Percentiles rank a stretch among this genome's conserved stretches.
Conservation (phyloP, 2,113 vertebrate genomes). For the Ceratotherium simum region DNA sequence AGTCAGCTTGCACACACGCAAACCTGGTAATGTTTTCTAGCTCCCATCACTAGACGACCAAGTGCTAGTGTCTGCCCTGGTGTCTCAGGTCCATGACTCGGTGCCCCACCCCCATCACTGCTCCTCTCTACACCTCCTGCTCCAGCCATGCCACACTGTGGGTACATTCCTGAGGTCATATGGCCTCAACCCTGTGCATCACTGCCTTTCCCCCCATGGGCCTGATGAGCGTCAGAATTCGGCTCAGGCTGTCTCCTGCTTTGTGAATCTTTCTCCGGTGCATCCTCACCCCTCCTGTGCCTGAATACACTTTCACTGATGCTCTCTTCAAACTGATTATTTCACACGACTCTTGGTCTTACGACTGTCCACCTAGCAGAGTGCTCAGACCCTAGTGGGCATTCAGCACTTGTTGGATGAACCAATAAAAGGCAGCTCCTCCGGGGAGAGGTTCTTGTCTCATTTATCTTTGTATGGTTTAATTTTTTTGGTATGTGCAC, state of each 20-base stretch:
- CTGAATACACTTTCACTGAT: fast-evolving
- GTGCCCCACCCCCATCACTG: fast-evolving
- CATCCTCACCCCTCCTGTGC: fast-evolving
- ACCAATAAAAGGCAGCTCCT: neutral
- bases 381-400: neutral
- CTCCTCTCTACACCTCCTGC: fast-evolving
- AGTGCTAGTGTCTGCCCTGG: fast-evolving
- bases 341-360: fast-evolving
- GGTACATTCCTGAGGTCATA: fast-evolving
- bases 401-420: neutral
- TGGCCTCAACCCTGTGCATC: neutral
- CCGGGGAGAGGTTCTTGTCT: fast-evolving
- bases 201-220: neutral
- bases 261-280: neutral
- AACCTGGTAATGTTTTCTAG: fast-evolving
- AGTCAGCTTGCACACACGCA: fast-evolving
- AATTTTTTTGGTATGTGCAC: too few relatives aligned
- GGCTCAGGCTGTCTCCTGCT: fast-evolving
- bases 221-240: neutral
- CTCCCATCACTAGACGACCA: fast-evolving
- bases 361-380: fast-evolving
- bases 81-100: fast-evolving
- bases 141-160: fast-evolving
- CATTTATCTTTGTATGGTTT: neutral
- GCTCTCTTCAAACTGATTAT: neutral